Evolutionary conservation across 2,888 invertebrate genomes (phyloP).

Genomic region (Anthrax anthrax): DNA sequence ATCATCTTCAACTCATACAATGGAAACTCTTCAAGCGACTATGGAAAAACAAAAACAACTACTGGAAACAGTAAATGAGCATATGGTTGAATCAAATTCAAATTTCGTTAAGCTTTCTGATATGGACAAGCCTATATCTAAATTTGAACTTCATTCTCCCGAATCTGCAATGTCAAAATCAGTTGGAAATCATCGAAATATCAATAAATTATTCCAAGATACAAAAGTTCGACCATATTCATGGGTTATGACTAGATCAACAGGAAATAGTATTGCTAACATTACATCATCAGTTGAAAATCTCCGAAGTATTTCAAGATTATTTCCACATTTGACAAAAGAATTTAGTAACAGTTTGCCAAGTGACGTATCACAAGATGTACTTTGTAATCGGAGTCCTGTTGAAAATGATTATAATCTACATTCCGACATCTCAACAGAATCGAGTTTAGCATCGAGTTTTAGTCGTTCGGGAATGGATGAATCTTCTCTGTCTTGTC

Average conservation of each 20-base stretch:
- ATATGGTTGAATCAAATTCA: slow-evolving; percentile 23
- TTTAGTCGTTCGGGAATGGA: slow-evolving; percentile 42
- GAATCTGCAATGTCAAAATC: slow-evolving; percentile 30
- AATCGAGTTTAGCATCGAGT: slow-evolving; percentile 43
- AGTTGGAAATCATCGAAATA: slow-evolving; percentile 29
- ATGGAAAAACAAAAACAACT: slow-evolving; percentile 33
- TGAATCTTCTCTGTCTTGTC: slow-evolving; percentile 33
- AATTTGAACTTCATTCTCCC: slow-evolving; percentile 35
- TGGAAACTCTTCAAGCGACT: slow-evolving; percentile 28
- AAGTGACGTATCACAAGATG: slow-evolving; percentile 26
- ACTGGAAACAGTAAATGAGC: slow-evolving; percentile 32
- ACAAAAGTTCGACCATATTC: slow-evolving; percentile 38
- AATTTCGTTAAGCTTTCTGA: slow-evolving; percentile 65
- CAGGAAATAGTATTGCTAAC: slow-evolving; percentile 36
- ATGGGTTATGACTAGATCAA: slow-evolving; percentile 45
- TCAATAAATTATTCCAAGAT: slow-evolving; percentile 29
- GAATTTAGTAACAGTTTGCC: slow-evolving; percentile 34
- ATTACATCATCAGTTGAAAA: slow-evolving; percentile 44
- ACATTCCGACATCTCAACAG: slow-evolving; percentile 39
- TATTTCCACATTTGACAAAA: slow-evolving; percentile 45
- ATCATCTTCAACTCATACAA: slow-evolving; percentile 20
- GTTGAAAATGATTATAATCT: slow-evolving; percentile 37
- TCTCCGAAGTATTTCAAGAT: slow-evolving; percentile 41
- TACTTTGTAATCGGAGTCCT: slow-evolving; percentile 17
- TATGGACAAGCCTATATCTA: slow-evolving; percentile 50